phyloP scores from a whole-genome alignment of 2,113 vertebrate species.

The Spea multiplicata region DNA sequence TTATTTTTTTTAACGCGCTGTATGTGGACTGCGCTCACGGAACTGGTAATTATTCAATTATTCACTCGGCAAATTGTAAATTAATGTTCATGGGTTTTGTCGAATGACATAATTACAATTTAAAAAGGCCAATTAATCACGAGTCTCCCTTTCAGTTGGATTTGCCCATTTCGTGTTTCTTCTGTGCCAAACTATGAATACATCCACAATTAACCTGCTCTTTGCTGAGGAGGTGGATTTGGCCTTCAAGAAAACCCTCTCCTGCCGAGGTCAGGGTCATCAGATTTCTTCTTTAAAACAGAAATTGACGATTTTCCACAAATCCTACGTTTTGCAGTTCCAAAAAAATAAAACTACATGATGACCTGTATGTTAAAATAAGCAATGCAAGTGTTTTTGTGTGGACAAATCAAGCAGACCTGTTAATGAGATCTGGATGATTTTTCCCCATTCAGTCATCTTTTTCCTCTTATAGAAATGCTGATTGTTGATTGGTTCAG shows the following conservation, averaged over 20 bases:
- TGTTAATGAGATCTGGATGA: no score
- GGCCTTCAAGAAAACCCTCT: neutral
- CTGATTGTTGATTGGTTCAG: no score
- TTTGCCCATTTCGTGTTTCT: slow-evolving; percentile 53
- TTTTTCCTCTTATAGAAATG: no score
- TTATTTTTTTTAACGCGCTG: neutral
- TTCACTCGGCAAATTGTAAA: slow-evolving; percentile 68
- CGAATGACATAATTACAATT: slow-evolving; percentile 76
- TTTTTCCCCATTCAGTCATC: no score
- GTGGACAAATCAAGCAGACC: no score
- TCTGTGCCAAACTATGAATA: slow-evolving; percentile 18
- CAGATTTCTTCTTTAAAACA: no score
- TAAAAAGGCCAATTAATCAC: slow-evolving; percentile 77
- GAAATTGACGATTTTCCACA: no score
- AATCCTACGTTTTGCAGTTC: no score
- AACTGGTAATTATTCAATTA: slow-evolving; percentile 56
- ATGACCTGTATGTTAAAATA: no score
- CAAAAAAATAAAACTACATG: no score
- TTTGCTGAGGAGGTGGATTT: neutral
- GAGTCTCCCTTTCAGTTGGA: slow-evolving; percentile 53
- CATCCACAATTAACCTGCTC: slow-evolving; percentile 38
- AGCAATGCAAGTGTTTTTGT: no score
- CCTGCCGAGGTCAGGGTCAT: neutral
- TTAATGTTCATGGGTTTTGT: slow-evolving; percentile 67
- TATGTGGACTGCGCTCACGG: slow-evolving; percentile 3